These are phyloP conservation scores for Holothuria leucospilota DNA, from an alignment of 53 echinoderm and acorn worm species.

Conservation along the genomic window DNA sequence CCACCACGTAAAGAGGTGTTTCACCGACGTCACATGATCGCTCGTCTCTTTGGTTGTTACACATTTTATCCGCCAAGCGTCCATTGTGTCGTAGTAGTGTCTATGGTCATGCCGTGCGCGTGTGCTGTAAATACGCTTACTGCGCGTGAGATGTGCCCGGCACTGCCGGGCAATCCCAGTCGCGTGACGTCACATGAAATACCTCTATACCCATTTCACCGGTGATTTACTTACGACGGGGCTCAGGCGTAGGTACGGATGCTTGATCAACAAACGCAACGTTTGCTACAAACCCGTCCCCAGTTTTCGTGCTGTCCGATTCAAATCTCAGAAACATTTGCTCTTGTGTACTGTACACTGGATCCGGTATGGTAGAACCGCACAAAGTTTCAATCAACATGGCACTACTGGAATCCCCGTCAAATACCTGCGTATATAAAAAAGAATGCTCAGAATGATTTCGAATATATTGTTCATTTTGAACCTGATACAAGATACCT, in stretches of 20 bases:
- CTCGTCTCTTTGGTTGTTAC: no score
- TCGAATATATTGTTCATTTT: background rate
- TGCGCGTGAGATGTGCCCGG: no score
- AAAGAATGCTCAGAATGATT: background rate
- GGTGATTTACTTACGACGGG: background rate
- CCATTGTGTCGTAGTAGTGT: no score
- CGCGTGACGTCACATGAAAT: no score
- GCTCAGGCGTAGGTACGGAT: background rate
- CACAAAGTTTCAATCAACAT: slow-evolving; percentile 45
- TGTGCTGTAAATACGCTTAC: no score
- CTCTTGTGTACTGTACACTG: slow-evolving; percentile 29
- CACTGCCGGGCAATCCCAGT: no score
- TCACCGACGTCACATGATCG: no score
- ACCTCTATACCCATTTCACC: no score
- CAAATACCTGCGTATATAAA: slow-evolving; percentile 24
- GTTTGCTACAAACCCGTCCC: slow-evolving; percentile 41
- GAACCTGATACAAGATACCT: no score
- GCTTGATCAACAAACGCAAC: background rate
- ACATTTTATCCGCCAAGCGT: no score
- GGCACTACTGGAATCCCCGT: slow-evolving; percentile 32
- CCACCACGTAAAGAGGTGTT: no score
- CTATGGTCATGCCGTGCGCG: no score
- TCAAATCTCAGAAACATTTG: slow-evolving; percentile 43
- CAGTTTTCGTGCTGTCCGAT: slow-evolving; percentile 40
- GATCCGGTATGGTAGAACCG: slow-evolving; percentile 32